Base-by-base conservation (phyloP, 2,113 vertebrate genomes). In the Vidua macroura region DNA sequence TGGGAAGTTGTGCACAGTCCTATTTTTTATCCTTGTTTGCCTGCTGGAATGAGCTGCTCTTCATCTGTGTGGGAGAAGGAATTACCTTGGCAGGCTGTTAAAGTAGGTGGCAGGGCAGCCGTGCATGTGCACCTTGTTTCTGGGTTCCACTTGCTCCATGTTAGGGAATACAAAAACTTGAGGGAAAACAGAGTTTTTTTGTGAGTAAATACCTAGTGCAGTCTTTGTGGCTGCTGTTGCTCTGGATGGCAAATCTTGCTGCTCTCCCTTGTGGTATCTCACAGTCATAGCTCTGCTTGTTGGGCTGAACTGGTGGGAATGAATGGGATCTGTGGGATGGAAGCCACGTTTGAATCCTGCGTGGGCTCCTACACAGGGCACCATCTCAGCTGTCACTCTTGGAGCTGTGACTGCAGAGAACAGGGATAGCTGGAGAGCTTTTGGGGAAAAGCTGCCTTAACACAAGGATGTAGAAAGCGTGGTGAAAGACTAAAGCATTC, bases 341-440 rank as follows among this genome's bases (percentile, higher is more conserved):
- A 52, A 94, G 30, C 17, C 6, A 7, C 2, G 0, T 30, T 39
- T 28, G 31, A 46, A 41, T 58, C 2, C 37, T 11, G 14, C 27
- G 41, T 49, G 49, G 28, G 4, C 13, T 46, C 0, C 0, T 24
- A 3, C 25, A 2, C 16, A 31, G 53, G 17, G 63, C 24, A 53
- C 41, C 31, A 27, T 10, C 25, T 44, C 80, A 49, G n/a, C 72
- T 88, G 19, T 6, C 69, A 11, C 27, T 73, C 23, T 25, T 41
- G 39, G 41, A 66, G 17, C 33, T 31, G 7, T 68, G 72, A 5
- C 58, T 52, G 7, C 35, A 35, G 41, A 37, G 44, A 76, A 7
- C 52, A 66, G 66, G 8, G 58, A 24, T 43, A 73, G 25, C 53
- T 11, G 27, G 63, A 39, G 58, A 56, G 17, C 8, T 69, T 72